Percentiles rank a stretch among this genome's conserved stretches.
Conservation (phyloP, 2,797 vertebrate genomes). For the Premnoplex brunnescens region DNA sequence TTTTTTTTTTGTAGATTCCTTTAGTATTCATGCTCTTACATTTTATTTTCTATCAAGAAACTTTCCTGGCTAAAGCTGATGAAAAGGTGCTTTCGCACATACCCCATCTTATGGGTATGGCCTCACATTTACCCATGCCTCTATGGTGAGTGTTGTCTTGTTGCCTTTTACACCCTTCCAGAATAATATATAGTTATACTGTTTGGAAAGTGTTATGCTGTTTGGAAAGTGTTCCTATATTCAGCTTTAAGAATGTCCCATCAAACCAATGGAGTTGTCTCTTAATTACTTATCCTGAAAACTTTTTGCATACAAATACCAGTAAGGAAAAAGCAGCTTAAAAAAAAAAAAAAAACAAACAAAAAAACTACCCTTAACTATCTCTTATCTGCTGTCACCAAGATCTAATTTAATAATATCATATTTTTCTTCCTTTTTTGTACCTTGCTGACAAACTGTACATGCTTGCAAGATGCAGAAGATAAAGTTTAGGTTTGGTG, state of each 20-base stretch:
- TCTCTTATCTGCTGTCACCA: not conserved
- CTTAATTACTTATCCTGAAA: not conserved
- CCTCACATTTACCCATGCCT: not conserved
- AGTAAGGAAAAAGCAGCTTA: not conserved
- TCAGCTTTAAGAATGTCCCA: not conserved
- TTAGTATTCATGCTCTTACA: not conserved
- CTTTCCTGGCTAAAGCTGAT: not conserved
- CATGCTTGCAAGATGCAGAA: not conserved
- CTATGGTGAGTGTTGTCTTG: not conserved
- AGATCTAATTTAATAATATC: not conserved
- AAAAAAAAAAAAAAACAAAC: too few species aligned
- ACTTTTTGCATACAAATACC: not conserved
- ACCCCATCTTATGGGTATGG: accelerated
- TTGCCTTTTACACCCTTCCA: accelerated
- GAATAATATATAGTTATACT: not conserved
- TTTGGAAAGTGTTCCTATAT: not conserved
- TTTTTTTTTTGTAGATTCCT: not conserved
- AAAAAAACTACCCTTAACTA: not conserved
- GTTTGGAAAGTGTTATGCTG: not conserved
- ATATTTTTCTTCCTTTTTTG: not conserved
- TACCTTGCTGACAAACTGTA: not conserved
- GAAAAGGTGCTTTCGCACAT: not conserved
- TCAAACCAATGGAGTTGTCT: not conserved
- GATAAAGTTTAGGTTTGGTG: not conserved
- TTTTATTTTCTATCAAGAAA: not conserved